Evolutionary conservation across 1,140 invertebrate genomes (phyloP), one percentile per base, ranked within the genome.

Genomic region (Araneus ventricosus): DNA sequence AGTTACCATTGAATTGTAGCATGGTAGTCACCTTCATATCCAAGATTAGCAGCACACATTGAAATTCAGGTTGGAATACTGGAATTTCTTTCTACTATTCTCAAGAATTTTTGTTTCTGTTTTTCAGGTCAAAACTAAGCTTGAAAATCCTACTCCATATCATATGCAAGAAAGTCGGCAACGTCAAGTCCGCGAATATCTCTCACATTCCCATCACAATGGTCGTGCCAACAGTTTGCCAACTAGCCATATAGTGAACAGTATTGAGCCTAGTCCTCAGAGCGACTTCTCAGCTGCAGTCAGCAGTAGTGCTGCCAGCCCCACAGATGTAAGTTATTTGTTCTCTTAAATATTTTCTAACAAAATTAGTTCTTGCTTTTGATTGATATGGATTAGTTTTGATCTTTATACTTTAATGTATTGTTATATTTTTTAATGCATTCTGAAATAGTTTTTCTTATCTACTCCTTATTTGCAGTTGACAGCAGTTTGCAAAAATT

Each of bases 131-230:
- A 96, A 97, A 95, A 98, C 98, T 34, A 96, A 97, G 93, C 95
- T 99, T 95, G 97, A 98, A 95, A 98, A 99, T 95, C 98, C 98
- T 80, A 99, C 98, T 30, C 96, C 97, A 94, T 99, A 98, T 95
- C 98, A 99, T 96, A 97, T 99, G 91, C 97, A 98, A 90, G 97
- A 99, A 95, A 98, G 97, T 94, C 97, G 98, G 95, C 97, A 98
- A 95, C 97, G 97, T 95, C 98, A 98, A 96, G 97, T 99, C 61
- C 96, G 97, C 14, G 97, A 98, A 95, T 98, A 97, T 95, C 96
- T 98, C 7, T 93, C 82, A 22, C 91, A 87, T n/a, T 87, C 84
- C 27, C 67, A 79, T 27, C 84, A 80, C 75, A 70, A 79, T 52
- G 41, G 41, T 22, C 34, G 37, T 22, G 34, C 80, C 5, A 63